Conservation (phyloP, 2,113 vertebrate genomes). For the Hypanus sabinus region DNA sequence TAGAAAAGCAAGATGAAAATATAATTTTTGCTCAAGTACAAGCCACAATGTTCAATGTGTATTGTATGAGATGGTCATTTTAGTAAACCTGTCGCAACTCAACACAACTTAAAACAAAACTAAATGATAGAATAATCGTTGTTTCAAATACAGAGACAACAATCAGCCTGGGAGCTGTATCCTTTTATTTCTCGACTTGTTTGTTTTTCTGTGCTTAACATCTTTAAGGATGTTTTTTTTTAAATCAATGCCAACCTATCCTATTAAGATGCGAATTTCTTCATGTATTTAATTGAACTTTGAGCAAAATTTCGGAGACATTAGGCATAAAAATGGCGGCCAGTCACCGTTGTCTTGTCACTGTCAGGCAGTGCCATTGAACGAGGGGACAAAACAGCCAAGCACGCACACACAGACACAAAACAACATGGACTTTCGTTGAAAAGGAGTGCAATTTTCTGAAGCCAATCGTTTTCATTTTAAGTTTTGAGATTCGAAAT, state of each 20-base stretch:
- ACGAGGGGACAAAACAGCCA: not conserved
- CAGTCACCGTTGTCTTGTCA: not conserved
- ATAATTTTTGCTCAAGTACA: not conserved
- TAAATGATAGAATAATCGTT: not conserved
- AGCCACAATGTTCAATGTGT: not conserved
- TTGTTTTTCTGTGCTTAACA: not conserved
- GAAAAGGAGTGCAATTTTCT: not conserved
- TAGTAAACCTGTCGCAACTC: not conserved
- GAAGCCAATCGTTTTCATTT: not conserved
- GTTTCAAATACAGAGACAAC: not conserved
- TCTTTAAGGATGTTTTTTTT: not conserved
- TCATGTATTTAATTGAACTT: constrained; percentile 2
- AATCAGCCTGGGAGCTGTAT: not conserved
- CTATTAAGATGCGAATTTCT: not conserved
- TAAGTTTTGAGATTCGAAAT: not conserved
- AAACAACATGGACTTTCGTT: not conserved
- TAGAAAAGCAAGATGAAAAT: not conserved
- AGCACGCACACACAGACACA: not conserved
- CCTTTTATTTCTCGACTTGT: not conserved
- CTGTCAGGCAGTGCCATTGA: not conserved
- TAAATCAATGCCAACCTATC: not conserved
- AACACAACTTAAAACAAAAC: not conserved
- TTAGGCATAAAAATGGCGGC: constrained; percentile 23
- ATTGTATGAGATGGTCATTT: not conserved
- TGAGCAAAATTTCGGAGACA: not conserved